A percentile compares a stretch with the other conserved stretches of the same genome.
Conservation (phyloP, 2,888 invertebrate genomes). For the Polyploca ridens region DNA sequence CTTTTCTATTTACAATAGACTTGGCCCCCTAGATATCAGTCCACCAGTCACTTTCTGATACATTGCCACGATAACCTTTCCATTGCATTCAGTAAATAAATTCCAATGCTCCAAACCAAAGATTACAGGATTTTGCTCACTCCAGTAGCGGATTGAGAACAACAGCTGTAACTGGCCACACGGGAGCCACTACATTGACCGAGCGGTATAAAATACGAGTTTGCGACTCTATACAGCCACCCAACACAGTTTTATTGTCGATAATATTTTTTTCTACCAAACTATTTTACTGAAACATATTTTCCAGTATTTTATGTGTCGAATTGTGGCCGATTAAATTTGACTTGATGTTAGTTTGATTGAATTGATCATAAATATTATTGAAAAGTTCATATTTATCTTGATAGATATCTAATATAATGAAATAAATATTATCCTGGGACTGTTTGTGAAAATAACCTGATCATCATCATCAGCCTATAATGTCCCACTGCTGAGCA, state of each 20-base stretch:
- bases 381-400: no score
- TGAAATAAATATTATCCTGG: no score
- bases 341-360: background rate
- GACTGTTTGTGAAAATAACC: no score
- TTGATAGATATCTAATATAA: no score
- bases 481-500: no score
- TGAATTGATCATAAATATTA: background rate
- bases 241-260: background rate
- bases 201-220: slow-evolving; percentile 62
- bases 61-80: no score
- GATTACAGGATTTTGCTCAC: slow-evolving; percentile 22
- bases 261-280: background rate
- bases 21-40: no score
- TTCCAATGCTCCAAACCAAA: background rate
- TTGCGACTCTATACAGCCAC: slow-evolving; percentile 46
- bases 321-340: background rate
- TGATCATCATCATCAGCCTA: no score
- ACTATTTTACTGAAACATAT: background rate
- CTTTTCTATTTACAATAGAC: no score
- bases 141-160: slow-evolving; percentile 39
- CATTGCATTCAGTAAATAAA: background rate
- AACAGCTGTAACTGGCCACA: slow-evolving; percentile 50
- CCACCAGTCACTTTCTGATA: no score
- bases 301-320: background rate
- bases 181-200: slow-evolving; percentile 57